Evolutionary conservation across 2,797 vertebrate genomes (phyloP), one percentile per base, ranked within the genome.

Genomic region (Furcifer pardalis): DNA sequence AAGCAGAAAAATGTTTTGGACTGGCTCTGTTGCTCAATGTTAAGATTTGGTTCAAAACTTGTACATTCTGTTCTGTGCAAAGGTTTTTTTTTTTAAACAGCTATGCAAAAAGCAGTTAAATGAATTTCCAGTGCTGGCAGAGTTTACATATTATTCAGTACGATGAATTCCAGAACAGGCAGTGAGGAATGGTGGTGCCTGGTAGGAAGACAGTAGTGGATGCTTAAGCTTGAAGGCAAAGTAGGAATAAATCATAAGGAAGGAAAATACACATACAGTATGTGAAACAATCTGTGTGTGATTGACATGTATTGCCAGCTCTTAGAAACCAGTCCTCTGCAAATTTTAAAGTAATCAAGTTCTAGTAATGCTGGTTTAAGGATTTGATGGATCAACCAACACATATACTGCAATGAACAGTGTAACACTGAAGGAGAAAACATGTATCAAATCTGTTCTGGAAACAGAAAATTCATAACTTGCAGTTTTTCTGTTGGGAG

Each of bases 141-240:
- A 88, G 86, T 82, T 81, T 83, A 32, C 30, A 77, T 5, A 23
- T 56, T 19, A 56, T 75, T 87, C 71, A 40, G 44, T 13, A 19
- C 87, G 56, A 79, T 15, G 13, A 80, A 87, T 71, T 82, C 72
- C 68, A 62, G 78, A 65, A 82, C 0, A 44, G 66, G 37, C 25
- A 0, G 0, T 79, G 90, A 82, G 15, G 40, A 79, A 25, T 65
- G 66, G 3, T 76, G 66, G 35, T 35, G 10, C 72, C 84, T 77
- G 40, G 66, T 15, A 42, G 82, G 82, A n/a, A 25, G 60, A 27
- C 37, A 76, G 46, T 2, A 1, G 2, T 30, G 30, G 46, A 85
- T 59, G 13, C 59, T 90, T 85, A 68, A 73, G 35, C 46, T 84
- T 73, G 30, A 75, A 75, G 79, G 40, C 7, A 32, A 65, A 44